Evolutionary conservation across 2,797 vertebrate genomes (phyloP).

Genomic region (Hapalemur alaotrensis): DNA sequence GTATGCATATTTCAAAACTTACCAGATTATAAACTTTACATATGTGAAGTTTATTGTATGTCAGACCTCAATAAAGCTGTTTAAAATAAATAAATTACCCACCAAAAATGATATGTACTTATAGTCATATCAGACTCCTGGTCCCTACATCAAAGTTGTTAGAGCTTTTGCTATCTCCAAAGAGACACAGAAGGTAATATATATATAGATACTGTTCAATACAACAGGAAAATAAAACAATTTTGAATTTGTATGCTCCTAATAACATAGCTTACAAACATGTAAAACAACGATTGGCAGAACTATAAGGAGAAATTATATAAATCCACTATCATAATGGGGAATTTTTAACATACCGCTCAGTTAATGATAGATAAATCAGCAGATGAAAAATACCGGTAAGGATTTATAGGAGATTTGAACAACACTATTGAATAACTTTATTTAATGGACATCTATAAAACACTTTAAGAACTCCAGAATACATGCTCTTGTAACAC

Average conservation of each 20-base stretch:
- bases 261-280: neutral
- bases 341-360: neutral
- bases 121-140: too few relatives aligned
- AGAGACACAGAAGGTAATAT: neutral
- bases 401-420: neutral
- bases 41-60: neutral
- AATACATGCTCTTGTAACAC: accelerated
- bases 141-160: neutral
- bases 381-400: neutral
- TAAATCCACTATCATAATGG: neutral
- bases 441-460: neutral
- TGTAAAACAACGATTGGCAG: neutral
- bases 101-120: neutral
- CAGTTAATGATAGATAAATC: neutral
- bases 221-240: neutral
- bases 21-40: neutral
- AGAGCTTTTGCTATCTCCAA: too few relatives aligned
- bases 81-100: neutral
- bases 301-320: neutral
- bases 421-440: neutral
- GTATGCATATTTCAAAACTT: neutral
- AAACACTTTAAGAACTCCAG: neutral
- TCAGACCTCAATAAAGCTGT: neutral
- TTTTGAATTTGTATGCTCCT: neutral
- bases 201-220: neutral